Percentiles rank a stretch among this genome's conserved stretches.
Conservation (phyloP, 2,888 invertebrate species). For the Apeira syringaria region DNA sequence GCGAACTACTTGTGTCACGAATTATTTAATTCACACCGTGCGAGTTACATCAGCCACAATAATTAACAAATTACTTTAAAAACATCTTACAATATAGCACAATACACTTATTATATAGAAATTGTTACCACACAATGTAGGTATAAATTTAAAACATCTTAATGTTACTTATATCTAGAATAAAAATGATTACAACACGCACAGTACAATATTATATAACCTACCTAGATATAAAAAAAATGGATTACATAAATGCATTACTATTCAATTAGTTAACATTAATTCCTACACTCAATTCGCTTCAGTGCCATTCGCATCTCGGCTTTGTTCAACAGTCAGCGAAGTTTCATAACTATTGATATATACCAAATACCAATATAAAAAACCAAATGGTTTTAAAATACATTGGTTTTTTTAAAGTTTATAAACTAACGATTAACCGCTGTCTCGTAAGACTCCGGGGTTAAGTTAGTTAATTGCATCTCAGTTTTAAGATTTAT, state of each 20-base stretch:
- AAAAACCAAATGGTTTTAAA: no score
- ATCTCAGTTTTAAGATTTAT: no score
- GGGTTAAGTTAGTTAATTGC: no score
- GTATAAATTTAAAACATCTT: constrained; percentile 46
- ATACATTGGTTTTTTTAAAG: no score
- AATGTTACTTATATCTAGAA: constrained; percentile 21
- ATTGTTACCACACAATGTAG: constrained; percentile 43
- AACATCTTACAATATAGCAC: no score
- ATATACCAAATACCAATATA: no score
- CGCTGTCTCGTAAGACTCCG: no score
- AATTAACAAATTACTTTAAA: not conserved
- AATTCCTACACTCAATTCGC: constrained; percentile 41
- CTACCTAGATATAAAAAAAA: not conserved
- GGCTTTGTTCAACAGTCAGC: constrained; percentile 7
- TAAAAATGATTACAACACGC: constrained; percentile 14
- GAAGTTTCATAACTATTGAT: constrained; percentile 8
- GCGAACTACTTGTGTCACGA: no score
- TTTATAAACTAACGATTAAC: no score
- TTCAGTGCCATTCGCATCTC: constrained; percentile 39
- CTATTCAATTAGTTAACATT: not conserved
- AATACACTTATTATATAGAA: constrained; percentile 17
- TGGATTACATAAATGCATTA: not conserved
- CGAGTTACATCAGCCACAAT: no score
- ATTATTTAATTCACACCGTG: no score
- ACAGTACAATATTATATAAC: constrained; percentile 3